Base-by-base conservation (phyloP, 2,113 vertebrate genomes). In the Sclerurus mexicanus region DNA sequence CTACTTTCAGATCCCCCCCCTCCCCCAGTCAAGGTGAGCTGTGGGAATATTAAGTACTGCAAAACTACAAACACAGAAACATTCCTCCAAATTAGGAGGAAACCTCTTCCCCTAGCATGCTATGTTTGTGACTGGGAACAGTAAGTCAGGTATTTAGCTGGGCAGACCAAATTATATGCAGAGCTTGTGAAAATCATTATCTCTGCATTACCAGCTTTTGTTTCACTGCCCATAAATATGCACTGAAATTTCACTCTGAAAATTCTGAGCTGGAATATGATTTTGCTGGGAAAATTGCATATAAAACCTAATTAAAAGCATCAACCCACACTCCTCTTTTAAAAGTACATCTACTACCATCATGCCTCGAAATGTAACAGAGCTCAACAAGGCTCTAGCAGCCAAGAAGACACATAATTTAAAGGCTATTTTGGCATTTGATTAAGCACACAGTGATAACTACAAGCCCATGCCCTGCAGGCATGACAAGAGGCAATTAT, bases 401-500 rank as follows among this genome's bases (percentile, higher is more conserved):
- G 91, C 33, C 71, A 89, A 92, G 72, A 92, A 53, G 90, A 81
- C 24, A 59, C 50, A 15, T 91, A 94, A 96, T 95, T 96, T 96
- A 95, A 95, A 89, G 94, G 87, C 84, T 94, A 90, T 83, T 95
- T 97, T 81, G 87, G 64, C 52, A 85, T 95, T 96, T 96, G 96
- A 89, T 97, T 95, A 97, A 96, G 40, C 88, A 60, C 71, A 90
- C 64, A 93, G 56, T 87, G 66, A 90, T 91, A 96, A 96, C 87
- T 96, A 95, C 94, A 97, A 97, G 76, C 64, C 62, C 63, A 77
- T 82, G 94, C 49, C 83, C 87, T 90, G 63, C 94, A 95, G 95
- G 71, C 93, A 93, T 83, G 94, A 87, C 79, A 88, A 95, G 95
- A 94, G 87, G 62, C 89, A 95, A 97, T 94, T 95, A 96, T 85